Evolutionary conservation across 2,113 vertebrate genomes (phyloP), one percentile per base, ranked within the genome.

Genomic region (Thamnophis sirtalis): DNA sequence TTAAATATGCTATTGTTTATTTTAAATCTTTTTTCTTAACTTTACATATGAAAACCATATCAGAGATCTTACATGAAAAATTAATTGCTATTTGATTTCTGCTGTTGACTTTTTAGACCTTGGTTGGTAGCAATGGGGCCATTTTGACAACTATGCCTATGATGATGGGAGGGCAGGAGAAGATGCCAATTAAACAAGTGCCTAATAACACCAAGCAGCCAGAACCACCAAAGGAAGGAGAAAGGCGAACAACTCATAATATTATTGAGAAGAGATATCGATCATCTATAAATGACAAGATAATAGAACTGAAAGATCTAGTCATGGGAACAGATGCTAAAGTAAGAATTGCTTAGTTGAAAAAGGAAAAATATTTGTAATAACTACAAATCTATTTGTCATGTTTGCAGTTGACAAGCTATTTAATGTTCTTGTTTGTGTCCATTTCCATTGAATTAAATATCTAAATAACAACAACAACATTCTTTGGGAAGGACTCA

Each of bases 221-320:
- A 89, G 95, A 98, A 95, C 96, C 98, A 96, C 98, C 98, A 92
- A 99, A 99, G 96, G 99, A 99, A 96, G 99, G 99, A 9, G 99
- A 99, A 95, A 98, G 98, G 94, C 98, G 99, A 95, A 99, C 99
- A 0, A 99, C 99, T 22, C 99, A 99, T 96, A 99, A 99, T 96
- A 99, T 99, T 95, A 99, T 99, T n/a, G 99, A 99, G 97, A 99
- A 99, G 96, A 97, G 99, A 2, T 99, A 99, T 91, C 97, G 99
- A 0, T 99, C 99, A 0, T 99, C 99, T 91, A 99, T 99, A 95
- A 99, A 99, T 9, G 99, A 99, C 96, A 99, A 99, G 96, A 99
- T 99, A 91, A 97, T 99, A 26, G 99, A 99, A 96, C 97, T 99
- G 91, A 98, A 99, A 92, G 98, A 99, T 95, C 97, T 99, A 48